Evolutionary conservation across 2,797 vertebrate species (phyloP).

Genomic region (Phylloscopus collybita): DNA sequence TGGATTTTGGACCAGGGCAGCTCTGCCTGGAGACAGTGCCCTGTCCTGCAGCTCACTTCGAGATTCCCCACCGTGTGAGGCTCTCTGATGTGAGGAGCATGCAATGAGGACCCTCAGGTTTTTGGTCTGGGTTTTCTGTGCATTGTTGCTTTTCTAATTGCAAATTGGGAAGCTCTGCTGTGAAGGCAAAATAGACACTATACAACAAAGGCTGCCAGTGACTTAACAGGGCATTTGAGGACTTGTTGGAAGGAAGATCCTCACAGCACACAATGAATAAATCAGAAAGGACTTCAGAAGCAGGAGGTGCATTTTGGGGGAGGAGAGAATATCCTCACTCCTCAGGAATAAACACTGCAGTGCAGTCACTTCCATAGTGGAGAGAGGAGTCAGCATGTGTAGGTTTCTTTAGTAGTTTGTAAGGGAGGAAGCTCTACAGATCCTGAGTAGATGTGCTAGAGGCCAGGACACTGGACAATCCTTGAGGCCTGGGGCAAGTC

Average conservation of each 20-base stretch:
- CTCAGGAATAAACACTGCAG: background rate
- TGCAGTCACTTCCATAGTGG: background rate
- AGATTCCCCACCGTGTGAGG: background rate
- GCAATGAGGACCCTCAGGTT: background rate
- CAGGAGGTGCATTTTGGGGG: background rate
- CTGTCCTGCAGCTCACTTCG: background rate
- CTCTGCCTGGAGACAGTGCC: accelerated
- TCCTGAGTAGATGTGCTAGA: background rate
- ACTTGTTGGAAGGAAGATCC: background rate
- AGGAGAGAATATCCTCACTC: background rate
- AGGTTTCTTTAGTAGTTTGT: background rate
- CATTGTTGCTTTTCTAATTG: background rate
- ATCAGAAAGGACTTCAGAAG: background rate
- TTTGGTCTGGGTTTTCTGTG: background rate
- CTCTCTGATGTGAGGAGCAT: background rate
- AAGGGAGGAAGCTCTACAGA: background rate
- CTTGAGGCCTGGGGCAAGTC: background rate
- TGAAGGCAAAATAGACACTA: background rate
- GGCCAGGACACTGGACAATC: background rate
- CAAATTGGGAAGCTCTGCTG: background rate
- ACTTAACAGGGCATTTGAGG: background rate
- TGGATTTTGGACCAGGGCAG: background rate
- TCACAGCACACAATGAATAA: background rate
- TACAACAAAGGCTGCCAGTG: background rate
- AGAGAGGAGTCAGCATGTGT: background rate